Evolutionary conservation across 2,797 vertebrate species (phyloP).

Genomic region (Allobates femoralis): DNA sequence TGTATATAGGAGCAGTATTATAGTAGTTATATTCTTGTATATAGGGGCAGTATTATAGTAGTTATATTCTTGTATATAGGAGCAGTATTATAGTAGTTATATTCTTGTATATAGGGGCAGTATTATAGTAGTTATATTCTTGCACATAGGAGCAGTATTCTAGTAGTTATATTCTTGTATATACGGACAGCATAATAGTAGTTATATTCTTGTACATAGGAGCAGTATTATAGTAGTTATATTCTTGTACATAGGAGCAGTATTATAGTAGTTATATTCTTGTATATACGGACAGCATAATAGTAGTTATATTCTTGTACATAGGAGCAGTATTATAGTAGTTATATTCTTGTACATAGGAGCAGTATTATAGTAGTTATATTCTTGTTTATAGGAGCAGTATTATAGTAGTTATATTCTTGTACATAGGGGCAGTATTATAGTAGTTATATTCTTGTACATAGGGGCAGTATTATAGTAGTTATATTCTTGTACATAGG

Average conservation of each 20-base stretch:
- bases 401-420: slow-evolving; percentile 2
- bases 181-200: too few species aligned
- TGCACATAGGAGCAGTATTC: too few species aligned
- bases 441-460: too few species aligned
- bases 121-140: too few species aligned
- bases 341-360: slow-evolving; percentile 9
- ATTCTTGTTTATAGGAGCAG: slow-evolving; percentile 1
- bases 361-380: slow-evolving; percentile 6
- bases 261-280: slow-evolving; percentile 7
- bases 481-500: slow-evolving; percentile 5
- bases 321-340: slow-evolving; percentile 5
- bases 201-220: too few species aligned
- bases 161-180: too few species aligned
- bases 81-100: neutral
- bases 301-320: slow-evolving; percentile 1
- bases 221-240: too few species aligned
- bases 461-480: neutral
- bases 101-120: too few species aligned
- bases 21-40: neutral
- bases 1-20: neutral
- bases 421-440: too few species aligned
- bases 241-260: neutral
- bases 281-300: neutral
- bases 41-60: neutral
- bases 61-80: too few species aligned